Base-by-base conservation (phyloP, 2,888 invertebrate genomes). In the Ceriagrion tenellum region DNA sequence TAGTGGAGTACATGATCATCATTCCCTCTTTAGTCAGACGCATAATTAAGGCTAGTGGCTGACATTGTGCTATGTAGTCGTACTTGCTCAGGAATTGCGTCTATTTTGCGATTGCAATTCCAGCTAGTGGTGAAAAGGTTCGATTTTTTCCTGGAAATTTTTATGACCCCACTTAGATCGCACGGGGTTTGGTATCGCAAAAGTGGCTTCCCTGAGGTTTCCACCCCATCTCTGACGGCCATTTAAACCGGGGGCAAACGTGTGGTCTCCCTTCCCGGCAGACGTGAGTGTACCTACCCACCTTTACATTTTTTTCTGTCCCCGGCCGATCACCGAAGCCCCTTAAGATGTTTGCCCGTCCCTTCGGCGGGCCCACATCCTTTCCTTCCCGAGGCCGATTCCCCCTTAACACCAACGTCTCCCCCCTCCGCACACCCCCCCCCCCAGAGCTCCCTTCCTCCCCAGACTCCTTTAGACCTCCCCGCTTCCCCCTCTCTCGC, bases 281-380 rank as follows among this genome's bases (percentile, higher is more conserved):
- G 59, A 59, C 59, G 18, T 59, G 20, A 12, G 20, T 12, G 13
- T 47, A 47, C 47, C 47, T 47, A 47, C 47, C 47, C 47, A 47
- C 47, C 47, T 47, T 47, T 47, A 8, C 8, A 47, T 47, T 59
- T 81, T 81, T 81, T 81, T n/a, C n/a, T 35, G 30, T 63, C 56
- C 63, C 40, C 59, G 2, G 20, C 20, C 63, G 63, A 30, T 10
- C 26, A 30, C 90, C 35, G 35, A 59, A 55, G 90, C 40, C 40
- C 55, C 63, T 91, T 35, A 63, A 40, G 40, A 69, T 47, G 69
- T 56, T 93, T 91, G 63, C 69, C 69, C 47, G 47, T 69, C 69
- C 69, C 26, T 20, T 47, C 47, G 20, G 10, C 47, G 69, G 69
- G 26, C 93, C 93, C 93, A 69, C 93, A 69, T 69, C 93, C 63